Evolutionary conservation across 1,140 invertebrate species (phyloP).

Genomic region (Drosophila bocki): DNA sequence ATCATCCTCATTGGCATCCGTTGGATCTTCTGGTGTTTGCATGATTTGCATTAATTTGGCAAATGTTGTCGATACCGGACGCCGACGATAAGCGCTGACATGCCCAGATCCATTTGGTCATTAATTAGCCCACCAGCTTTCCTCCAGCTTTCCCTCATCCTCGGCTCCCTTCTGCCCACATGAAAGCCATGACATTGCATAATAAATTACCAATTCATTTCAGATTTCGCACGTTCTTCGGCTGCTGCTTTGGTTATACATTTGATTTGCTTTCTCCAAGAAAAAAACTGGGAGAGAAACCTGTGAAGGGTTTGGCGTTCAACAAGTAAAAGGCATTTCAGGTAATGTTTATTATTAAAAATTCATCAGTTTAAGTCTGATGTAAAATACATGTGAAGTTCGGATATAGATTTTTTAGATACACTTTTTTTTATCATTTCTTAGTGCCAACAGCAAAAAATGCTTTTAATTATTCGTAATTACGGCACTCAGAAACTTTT

Average conservation of each 20-base stretch:
- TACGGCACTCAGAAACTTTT: not conserved
- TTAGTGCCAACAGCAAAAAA: not conserved
- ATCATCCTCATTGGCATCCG: constrained; percentile 27
- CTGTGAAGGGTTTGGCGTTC: not conserved
- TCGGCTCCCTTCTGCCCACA: constrained; percentile 15
- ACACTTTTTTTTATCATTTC: not conserved
- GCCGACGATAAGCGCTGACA: constrained; percentile 79
- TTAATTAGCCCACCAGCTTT: constrained; percentile 76
- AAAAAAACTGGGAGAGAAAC: constrained; percentile 12
- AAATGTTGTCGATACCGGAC: constrained; percentile 78
- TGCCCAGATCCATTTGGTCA: constrained; percentile 74
- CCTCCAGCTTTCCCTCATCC: constrained; percentile 6
- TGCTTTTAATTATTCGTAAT: not conserved
- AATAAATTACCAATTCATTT: constrained; percentile 81
- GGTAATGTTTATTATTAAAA: constrained; percentile 36
- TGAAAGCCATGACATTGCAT: constrained; percentile 70
- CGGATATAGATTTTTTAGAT: not conserved
- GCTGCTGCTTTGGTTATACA: constrained; percentile 29
- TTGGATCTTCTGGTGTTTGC: constrained; percentile 68
- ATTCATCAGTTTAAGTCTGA: constrained; percentile 10
- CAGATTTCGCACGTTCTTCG: constrained; percentile 60
- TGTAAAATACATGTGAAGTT: not conserved
- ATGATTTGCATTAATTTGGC: constrained; percentile 83
- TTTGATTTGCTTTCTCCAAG: constrained; percentile 42
- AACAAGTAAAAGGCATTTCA: constrained; percentile 47